A percentile compares a stretch with the other conserved stretches of the same genome.
Evolutionary conservation across 1,140 invertebrate species (phyloP).

Genomic region (Chrysoperla carnea): DNA sequence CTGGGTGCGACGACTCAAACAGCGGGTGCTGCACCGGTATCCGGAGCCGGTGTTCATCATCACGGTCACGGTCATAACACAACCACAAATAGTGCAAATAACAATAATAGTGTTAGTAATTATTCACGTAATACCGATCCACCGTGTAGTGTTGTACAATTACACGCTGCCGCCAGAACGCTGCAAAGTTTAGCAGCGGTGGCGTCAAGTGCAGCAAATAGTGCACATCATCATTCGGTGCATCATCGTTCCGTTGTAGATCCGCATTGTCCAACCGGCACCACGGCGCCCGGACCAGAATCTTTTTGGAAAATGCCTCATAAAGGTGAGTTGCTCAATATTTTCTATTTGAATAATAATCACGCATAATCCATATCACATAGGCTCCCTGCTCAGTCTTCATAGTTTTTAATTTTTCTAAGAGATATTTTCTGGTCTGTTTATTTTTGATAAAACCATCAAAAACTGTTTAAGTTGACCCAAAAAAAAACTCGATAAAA

Average conservation of each 20-base stretch:
- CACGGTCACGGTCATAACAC: too few relatives aligned
- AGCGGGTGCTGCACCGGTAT: background rate
- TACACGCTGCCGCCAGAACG: conserved; percentile 16
- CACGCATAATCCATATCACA: too few relatives aligned
- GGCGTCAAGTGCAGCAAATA: conserved; percentile 29
- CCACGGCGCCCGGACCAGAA: conserved; percentile 36
- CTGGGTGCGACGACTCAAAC: background rate
- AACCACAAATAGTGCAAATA: conserved; percentile 5
- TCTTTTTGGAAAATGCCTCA: conserved; percentile 52
- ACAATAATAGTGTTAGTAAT: conserved; percentile 17
- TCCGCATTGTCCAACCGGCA: conserved; percentile 30
- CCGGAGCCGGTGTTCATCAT: background rate
- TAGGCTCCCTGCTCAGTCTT: too few relatives aligned
- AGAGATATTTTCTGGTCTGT: too few relatives aligned
- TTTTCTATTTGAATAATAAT: too few relatives aligned
- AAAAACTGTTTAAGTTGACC: too few relatives aligned
- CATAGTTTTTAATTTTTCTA: too few relatives aligned
- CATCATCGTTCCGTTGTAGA: conserved; percentile 19
- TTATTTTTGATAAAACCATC: too few relatives aligned
- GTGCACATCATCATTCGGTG: conserved; percentile 32
- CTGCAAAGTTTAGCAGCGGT: conserved; percentile 25
- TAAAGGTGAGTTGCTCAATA: conserved; percentile 31
- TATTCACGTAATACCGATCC: conserved; percentile 17
- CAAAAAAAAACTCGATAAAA: too few relatives aligned
- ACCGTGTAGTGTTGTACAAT: background rate